A percentile compares a stretch with the other conserved stretches of the same genome.
These are phyloP conservation scores for Caenorhabditis sp. DNA, from an alignment of 2,888 invertebrate genomes.

Conservation along the genomic window DNA sequence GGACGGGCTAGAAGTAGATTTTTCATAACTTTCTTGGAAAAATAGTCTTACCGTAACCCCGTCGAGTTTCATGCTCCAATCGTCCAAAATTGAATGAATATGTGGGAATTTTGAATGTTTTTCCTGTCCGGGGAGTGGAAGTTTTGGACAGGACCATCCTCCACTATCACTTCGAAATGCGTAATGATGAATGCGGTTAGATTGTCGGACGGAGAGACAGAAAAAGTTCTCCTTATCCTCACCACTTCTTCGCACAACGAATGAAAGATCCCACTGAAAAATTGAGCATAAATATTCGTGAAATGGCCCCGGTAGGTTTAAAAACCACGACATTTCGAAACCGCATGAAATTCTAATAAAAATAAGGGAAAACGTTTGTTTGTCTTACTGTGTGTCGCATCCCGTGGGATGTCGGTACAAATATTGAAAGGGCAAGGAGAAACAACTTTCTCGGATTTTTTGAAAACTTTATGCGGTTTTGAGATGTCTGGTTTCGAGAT, in stretches of 20 bases:
- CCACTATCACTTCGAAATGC: neutral
- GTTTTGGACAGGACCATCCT: conserved; percentile 1
- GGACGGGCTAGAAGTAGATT: neutral
- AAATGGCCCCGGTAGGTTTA: neutral
- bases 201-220: neutral
- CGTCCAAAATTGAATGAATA: neutral
- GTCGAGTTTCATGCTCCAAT: neutral
- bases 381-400: too few relatives aligned
- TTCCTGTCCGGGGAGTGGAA: neutral
- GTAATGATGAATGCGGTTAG: neutral
- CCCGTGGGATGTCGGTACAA: too few relatives aligned
- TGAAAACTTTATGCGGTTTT: too few relatives aligned
- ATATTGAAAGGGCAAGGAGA: too few relatives aligned
- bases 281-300: too few relatives aligned
- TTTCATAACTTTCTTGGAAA: too few relatives aligned
- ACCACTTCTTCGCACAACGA: neutral
- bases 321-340: too few relatives aligned
- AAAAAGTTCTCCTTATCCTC: neutral
- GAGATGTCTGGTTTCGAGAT: too few relatives aligned
- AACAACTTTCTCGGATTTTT: too few relatives aligned
- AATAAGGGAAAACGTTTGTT: too few relatives aligned
- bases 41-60: neutral
- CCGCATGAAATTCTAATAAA: too few relatives aligned
- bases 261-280: neutral
- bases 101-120: neutral